phyloP scores from a whole-genome alignment of 2,888 invertebrate genomes.

The Meandrusa payeni region DNA sequence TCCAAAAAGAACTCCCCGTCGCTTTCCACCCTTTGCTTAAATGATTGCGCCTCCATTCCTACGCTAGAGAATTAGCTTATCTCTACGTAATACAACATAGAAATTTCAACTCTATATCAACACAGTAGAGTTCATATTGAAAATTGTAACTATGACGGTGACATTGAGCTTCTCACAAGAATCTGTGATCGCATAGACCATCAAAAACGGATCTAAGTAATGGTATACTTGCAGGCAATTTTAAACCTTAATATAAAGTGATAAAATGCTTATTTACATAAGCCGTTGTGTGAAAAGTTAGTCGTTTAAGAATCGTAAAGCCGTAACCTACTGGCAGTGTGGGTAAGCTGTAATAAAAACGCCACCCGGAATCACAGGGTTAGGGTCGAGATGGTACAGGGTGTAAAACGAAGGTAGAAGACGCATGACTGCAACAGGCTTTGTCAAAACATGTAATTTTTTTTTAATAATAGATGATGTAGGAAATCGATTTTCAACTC shows the following conservation, averaged over 20 bases:
- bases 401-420: conserved; percentile 48
- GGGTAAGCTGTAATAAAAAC: conserved; percentile 65
- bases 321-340: conserved; percentile 47
- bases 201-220: conserved; percentile 64
- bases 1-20: conserved; percentile 78
- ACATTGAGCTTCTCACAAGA: conserved; percentile 66
- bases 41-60: conserved; percentile 73
- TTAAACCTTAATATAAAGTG: conserved; percentile 33
- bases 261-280: conserved; percentile 30
- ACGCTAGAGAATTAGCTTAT: conserved; percentile 46
- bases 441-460: conserved; percentile 37
- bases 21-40: conserved; percentile 79
- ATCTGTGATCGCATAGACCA: conserved; percentile 54
- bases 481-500: no score
- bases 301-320: conserved; percentile 54
- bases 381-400: conserved; percentile 32
- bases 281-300: conserved; percentile 49
- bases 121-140: conserved; percentile 34
- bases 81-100: conserved; percentile 32
- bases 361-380: conserved; percentile 42
- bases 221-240: conserved; percentile 31
- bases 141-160: conserved; percentile 34
- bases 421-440: conserved; percentile 48
- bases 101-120: conserved; percentile 40
- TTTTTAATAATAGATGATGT: no score